A percentile compares a stretch with the other conserved stretches of the same genome.
Conservation (phyloP, 2,888 invertebrate species). For the Adelphocoris suturalis region DNA sequence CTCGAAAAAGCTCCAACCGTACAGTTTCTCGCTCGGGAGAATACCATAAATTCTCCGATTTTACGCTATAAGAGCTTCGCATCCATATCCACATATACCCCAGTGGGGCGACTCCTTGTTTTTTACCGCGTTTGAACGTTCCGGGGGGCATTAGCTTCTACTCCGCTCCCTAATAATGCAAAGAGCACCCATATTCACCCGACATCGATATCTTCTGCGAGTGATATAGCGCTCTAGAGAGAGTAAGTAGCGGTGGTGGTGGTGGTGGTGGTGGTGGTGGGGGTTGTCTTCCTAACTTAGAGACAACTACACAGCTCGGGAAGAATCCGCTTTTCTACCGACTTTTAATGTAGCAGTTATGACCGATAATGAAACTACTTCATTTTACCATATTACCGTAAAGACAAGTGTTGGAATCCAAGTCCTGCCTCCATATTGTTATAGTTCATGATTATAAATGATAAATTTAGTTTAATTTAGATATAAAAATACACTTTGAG, state of each 20-base stretch:
- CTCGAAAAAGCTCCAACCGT: conserved; percentile 49
- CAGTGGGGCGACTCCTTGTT: conserved; percentile 55
- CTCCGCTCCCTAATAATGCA: conserved; percentile 43
- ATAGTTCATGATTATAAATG: no score
- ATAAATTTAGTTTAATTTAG: no score
- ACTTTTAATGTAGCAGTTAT: neutral
- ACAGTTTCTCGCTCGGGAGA: conserved; percentile 41
- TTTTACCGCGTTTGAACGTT: conserved; percentile 56
- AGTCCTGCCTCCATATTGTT: no score
- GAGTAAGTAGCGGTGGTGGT: neutral
- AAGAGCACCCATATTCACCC: conserved; percentile 38
- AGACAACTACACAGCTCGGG: neutral
- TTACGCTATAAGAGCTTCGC: conserved; percentile 53
- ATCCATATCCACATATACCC: conserved; percentile 43
- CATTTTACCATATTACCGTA: no score
- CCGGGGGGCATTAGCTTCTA: conserved; percentile 5
- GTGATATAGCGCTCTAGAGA: neutral
- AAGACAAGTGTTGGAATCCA: no score
- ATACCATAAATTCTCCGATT: conserved; percentile 61
- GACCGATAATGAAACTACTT: no score
- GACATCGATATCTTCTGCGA: neutral
- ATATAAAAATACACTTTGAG: no score
- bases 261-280: neutral
- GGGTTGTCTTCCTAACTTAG: neutral
- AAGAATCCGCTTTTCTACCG: neutral